Base-by-base conservation (phyloP, 1,140 invertebrate genomes). In the Spodoptera frugiperda region DNA sequence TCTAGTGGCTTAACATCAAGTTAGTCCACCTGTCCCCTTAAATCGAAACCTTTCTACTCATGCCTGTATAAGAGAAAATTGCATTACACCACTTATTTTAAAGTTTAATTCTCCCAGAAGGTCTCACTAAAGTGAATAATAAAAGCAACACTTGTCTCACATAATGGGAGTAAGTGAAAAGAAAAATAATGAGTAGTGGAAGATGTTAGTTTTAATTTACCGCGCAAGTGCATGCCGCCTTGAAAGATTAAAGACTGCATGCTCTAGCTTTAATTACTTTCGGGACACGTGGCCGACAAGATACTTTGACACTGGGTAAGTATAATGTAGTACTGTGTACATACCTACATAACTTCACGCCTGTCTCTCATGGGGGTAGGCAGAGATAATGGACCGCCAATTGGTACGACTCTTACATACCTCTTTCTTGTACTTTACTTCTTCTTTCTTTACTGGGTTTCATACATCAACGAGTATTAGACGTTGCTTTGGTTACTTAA, bases 211-310 rank as follows among this genome's bases (percentile, higher is more conserved):
- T 68, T 51, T 68, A 68, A 68, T 68, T 68, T 68, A 49, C 21
- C 8, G 21, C 49, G 65, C 33, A 70, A 70, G 65, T 70, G 49
- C 49, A 54, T 70, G 25, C 25, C 65, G 21, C 21, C 65, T 70
- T 70, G 51, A 70, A 53, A 70, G 49, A 51, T 70, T 33, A 53
- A 70, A 51, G 25, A 51, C 19, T 48, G 15, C n/a, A 44, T 15
- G 19, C 21, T 48, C 21, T 53, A 5, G 61, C n/a, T 33, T 49
- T 68, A 68, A 68, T 68, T 68, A 68, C 65, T 68, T 68, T 68
- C n/a, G 53, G 25, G 30, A 54, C 19, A 30, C 53, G 48, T 70
- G 48, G 57, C 25, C 14, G 9, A 39, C 1, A 2, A 61, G 25
- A 61, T 59, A 30, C 55, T 57, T 57, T 25, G 49, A 6, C 8